These are phyloP conservation scores for Sternarchorhynchus goeldii DNA, from an alignment of 2,797 vertebrate species.

Conservation along the genomic window DNA sequence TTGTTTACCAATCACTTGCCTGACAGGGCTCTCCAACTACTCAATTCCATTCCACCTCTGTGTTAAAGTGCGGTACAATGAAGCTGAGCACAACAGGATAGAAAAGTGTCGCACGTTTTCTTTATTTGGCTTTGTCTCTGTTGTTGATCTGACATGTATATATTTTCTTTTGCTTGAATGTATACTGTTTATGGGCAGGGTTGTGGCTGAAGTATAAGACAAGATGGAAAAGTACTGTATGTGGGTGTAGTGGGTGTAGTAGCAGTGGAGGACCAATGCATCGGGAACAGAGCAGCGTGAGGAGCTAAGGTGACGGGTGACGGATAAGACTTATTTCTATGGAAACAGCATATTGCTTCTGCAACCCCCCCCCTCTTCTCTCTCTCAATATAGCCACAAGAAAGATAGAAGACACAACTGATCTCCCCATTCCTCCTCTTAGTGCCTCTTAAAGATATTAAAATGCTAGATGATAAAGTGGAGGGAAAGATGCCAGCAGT, in stretches of 20 bases:
- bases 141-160: neutral
- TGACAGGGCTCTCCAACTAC: constrained; percentile 8
- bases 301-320: constrained; percentile 57
- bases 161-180: neutral
- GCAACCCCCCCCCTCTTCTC: constrained; percentile 23
- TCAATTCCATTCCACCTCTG: neutral
- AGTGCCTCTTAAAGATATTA: neutral
- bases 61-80: neutral
- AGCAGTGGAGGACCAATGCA: constrained; percentile 58
- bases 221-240: constrained; percentile 52
- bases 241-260: constrained; percentile 53
- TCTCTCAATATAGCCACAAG: constrained; percentile 17
- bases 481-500: neutral
- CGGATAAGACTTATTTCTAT: constrained; percentile 73
- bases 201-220: neutral
- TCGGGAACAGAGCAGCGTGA: constrained; percentile 47
- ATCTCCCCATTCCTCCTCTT: neutral
- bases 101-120: constrained; percentile 51
- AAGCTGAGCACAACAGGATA: constrained; percentile 44
- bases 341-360: constrained; percentile 72
- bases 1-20: constrained; percentile 57
- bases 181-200: constrained; percentile 10
- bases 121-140: neutral
- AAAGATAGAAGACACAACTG: neutral
- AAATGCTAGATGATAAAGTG: neutral